phyloP scores from a whole-genome alignment of 2,797 vertebrate species.

The Coregonus sp. region DNA sequence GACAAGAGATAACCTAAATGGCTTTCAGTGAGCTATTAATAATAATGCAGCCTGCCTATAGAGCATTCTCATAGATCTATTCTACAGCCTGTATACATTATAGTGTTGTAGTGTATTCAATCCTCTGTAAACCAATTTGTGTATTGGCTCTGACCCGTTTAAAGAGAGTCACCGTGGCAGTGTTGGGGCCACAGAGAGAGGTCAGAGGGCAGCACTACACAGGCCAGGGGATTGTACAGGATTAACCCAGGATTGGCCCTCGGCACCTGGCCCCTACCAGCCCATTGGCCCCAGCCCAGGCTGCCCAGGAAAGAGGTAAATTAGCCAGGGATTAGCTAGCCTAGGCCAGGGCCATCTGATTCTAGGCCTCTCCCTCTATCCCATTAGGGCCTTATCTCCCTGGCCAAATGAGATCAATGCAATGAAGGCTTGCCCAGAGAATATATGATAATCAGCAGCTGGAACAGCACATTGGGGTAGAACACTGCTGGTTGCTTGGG shows the following conservation, averaged over 20 bases:
- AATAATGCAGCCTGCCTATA: not conserved
- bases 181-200: constrained; percentile 46
- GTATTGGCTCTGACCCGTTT: constrained; percentile 41
- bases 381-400: constrained; percentile 83
- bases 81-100: not conserved
- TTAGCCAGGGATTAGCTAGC: constrained; percentile 69
- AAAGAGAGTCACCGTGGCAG: constrained; percentile 49
- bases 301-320: constrained; percentile 68
- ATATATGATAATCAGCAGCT: constrained; percentile 72
- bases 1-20: no score
- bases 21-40: not conserved
- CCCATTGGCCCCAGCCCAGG: constrained; percentile 69
- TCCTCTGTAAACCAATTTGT: constrained; percentile 56
- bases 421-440: constrained; percentile 62
- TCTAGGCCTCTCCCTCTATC: constrained; percentile 73
- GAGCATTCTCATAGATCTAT: not conserved
- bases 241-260: constrained; percentile 77
- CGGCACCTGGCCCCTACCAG: constrained; percentile 58
- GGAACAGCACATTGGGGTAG: constrained; percentile 51
- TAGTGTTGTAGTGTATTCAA: constrained; percentile 17
- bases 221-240: constrained; percentile 75
- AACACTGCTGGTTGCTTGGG: constrained; percentile 61
- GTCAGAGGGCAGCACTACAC: constrained; percentile 47
- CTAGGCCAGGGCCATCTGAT: constrained; percentile 73
- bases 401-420: constrained; percentile 79